Evolutionary conservation across 2,797 vertebrate species (phyloP).

Genomic region (Caiman crocodilus): DNA sequence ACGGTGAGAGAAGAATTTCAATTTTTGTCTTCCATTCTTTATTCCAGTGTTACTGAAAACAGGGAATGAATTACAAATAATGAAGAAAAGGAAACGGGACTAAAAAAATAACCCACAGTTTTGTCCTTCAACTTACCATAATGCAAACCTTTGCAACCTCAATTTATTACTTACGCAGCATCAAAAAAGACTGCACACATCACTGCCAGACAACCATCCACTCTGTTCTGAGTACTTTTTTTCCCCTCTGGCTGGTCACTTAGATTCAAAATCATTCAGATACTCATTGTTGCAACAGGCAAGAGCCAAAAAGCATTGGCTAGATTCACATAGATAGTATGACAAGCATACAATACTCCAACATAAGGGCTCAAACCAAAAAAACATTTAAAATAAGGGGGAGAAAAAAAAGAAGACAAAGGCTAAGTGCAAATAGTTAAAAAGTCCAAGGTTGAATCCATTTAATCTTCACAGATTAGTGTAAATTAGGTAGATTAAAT

Average conservation of each 20-base stretch:
- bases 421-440: too few relatives aligned
- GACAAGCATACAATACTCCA: background rate
- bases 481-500: too few relatives aligned
- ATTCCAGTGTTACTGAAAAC: background rate
- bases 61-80: background rate
- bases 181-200: conserved; percentile 12
- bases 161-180: background rate
- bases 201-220: background rate
- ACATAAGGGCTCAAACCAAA: conserved; percentile 20
- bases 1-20: background rate
- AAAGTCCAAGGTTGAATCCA: too few relatives aligned
- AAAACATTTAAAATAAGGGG: conserved; percentile 35
- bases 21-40: conserved; percentile 13
- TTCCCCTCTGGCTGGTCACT: background rate
- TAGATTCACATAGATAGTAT: background rate
- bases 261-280: conserved; percentile 4
- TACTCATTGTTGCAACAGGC: background rate
- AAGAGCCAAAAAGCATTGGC: background rate
- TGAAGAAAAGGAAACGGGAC: background rate
- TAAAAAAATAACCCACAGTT: background rate
- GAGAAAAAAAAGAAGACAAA: background rate
- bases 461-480: too few relatives aligned
- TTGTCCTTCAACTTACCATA: background rate
- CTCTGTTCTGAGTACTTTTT: background rate
- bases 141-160: background rate